Base-by-base conservation (phyloP, 1,140 invertebrate genomes). In the Sminthurides bifidus region DNA sequence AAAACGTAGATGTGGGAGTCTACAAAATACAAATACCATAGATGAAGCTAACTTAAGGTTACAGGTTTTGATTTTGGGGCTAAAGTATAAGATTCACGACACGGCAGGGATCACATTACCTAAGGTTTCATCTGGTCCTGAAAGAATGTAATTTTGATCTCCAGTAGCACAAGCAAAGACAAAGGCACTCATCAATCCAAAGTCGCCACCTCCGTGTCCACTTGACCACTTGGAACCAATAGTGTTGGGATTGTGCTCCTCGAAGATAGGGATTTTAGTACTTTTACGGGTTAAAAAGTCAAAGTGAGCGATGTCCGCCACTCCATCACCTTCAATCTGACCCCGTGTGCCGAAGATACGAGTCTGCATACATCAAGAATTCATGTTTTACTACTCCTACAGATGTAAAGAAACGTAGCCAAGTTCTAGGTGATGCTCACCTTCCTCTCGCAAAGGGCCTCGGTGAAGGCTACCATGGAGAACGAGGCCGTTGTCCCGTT, bases 381-480 rank as follows among this genome's bases (percentile, higher is more conserved):
- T 10, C 29, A 10, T 15, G 23, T 8, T 15, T 19, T 24, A 48
- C 19, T 48, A 48, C 29, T 15, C 14, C 6, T 23, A 48, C 8
- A 44, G n/a, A 19, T 44, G n/a, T 44, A 23, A 19, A 44, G 41
- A 6, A 17, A 17, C 30, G 26, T 48, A n/a, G n/a, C 19, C 30
- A 51, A 8, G 26, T 14, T 19, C 14, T 35, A n/a, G 23, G 23
- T 6, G 31, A 8, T 29, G 10, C 17, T 27, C 65, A 67, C 62
- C 60, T 66, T 66, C 43, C 74, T 59, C 19, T 41, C 45, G 63
- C 74, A 75, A 12, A 73, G 27, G 12, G 66, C 61, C 55, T 73
- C 61, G 17, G 71, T 74, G 60, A 74, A 75, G 30, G 73, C 73
- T n/a, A 75, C 65, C 72, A 74, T 75, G 5, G 69, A 68, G 17